Percentiles rank a stretch among this genome's conserved stretches.
These are phyloP conservation scores for Calyptomena viridis DNA, from an alignment of 2,113 vertebrate genomes.

Conservation along the genomic window DNA sequence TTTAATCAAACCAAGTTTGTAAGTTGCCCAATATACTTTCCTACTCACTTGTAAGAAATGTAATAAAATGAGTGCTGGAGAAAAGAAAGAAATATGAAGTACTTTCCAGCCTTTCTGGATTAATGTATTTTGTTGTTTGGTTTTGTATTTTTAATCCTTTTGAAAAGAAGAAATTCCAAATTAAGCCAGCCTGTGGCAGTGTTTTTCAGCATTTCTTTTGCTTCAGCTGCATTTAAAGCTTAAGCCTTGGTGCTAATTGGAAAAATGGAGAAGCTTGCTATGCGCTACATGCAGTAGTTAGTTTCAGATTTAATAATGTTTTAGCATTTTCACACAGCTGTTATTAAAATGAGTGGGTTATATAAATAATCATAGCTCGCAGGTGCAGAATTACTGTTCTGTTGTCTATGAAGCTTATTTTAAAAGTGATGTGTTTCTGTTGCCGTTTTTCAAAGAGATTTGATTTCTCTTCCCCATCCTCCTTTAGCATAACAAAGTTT, in stretches of 20 bases:
- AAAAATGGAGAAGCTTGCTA: not conserved
- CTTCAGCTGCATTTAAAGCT: not conserved
- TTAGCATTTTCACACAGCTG: not conserved
- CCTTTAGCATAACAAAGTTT: not conserved
- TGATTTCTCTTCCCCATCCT: not conserved
- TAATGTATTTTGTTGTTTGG: not conserved
- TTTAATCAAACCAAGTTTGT: not conserved
- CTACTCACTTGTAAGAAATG: not conserved
- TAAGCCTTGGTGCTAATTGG: not conserved
- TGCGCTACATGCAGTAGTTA: not conserved
- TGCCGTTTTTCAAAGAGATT: not conserved
- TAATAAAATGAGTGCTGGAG: not conserved
- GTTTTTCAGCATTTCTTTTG: conserved; percentile 56
- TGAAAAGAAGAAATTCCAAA: conserved; percentile 32
- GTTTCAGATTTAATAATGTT: not conserved
- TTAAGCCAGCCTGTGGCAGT: conserved; percentile 60
- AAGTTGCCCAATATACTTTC: not conserved
- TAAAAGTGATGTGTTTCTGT: not conserved
- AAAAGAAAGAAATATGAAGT: not conserved
- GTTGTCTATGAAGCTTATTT: not conserved
- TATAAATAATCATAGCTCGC: not conserved
- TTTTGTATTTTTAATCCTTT: not conserved
- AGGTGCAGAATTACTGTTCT: not conserved
- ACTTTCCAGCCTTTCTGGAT: not conserved
- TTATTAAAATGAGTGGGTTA: not conserved